Percentiles rank a stretch among this genome's conserved stretches.
These are phyloP conservation scores for Philopotamus ludificatus DNA, from an alignment of 1,140 invertebrate species.

Conservation along the genomic window DNA sequence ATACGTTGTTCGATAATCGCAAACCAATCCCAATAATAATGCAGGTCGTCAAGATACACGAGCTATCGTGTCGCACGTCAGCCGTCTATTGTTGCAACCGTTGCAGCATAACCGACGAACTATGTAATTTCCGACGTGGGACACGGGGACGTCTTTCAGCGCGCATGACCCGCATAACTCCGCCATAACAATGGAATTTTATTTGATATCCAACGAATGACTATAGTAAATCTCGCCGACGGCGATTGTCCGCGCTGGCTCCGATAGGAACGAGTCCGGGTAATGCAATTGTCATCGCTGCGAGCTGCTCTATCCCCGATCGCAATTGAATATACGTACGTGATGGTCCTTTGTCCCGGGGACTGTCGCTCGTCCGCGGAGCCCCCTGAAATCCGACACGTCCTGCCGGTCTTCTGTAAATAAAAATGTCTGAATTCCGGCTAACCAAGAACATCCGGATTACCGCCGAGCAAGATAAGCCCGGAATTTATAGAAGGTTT, in stretches of 20 bases:
- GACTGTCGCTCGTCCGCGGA: background rate
- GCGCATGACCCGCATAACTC: no score
- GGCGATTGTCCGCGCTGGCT: no score
- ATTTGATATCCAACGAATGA: background rate
- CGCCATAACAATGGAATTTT: background rate
- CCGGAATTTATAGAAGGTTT: background rate
- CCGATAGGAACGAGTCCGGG: background rate
- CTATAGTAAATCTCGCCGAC: background rate
- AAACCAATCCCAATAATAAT: no score
- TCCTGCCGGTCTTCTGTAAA: conserved; percentile 4
- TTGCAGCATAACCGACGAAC: no score
- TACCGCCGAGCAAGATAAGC: conserved; percentile 1
- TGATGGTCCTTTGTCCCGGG: background rate
- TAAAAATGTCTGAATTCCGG: background rate
- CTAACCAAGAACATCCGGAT: conserved; percentile 5
- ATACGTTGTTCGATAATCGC: no score
- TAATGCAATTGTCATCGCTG: conserved; percentile 2
- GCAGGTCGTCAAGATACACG: no score
- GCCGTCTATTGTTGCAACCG: no score
- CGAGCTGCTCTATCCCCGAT: background rate
- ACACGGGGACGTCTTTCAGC: no score
- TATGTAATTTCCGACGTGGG: no score
- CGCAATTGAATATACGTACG: background rate
- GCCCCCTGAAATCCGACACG: background rate
- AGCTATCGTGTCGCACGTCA: no score